Evolutionary conservation across 2,797 vertebrate genomes (phyloP), one percentile per base, ranked within the genome.

Genomic region (Echiichthys vipera): DNA sequence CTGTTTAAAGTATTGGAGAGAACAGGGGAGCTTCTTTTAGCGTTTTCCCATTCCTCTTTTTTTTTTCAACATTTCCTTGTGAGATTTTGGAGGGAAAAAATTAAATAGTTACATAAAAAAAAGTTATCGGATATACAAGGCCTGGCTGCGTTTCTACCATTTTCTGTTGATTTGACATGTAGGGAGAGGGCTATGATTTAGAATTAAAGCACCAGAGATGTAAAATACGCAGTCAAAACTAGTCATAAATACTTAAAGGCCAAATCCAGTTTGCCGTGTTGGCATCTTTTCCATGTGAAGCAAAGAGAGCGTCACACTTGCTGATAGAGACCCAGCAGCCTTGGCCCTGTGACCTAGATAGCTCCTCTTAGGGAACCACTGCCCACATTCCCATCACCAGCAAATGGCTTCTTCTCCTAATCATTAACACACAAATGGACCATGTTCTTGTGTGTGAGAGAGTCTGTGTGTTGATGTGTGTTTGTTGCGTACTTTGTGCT

Each of bases 361-460:
- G 77, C 74, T 66, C 71, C 83, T 89, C 88, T 90, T 84, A 88
- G 84, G 77, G 90, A 88, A 90, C 88, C 84, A 78, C 84, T 84
- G 81, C 62, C 81, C 76, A 77, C 84, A 86, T 91, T 92, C 88
- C 91, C 85, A 87, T 86, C 57, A 14, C 74, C 67, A n/a, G 51
- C 70, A 88, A 92, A 91, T 75, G 80, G 71, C 69, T 82, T 76
- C 74, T 65, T 90, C 87, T 59, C 72, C 76, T 92, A 91, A 93
- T 93, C 90, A 93, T 93, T 93, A 92, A 93, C 91, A 84, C 88
- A 61, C 74, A 86, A 86, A 84, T 77, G 87, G 80, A 74, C 72
- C 59, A n/a, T 76, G 84, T 81, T 83, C 58, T 45, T 72, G n/a
- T 76, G 39, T 39, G 55, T 43, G 34, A 8, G 30, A n/a, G 54